phyloP scores from a whole-genome alignment of 2,797 vertebrate species.

The Bufotes viridis region DNA sequence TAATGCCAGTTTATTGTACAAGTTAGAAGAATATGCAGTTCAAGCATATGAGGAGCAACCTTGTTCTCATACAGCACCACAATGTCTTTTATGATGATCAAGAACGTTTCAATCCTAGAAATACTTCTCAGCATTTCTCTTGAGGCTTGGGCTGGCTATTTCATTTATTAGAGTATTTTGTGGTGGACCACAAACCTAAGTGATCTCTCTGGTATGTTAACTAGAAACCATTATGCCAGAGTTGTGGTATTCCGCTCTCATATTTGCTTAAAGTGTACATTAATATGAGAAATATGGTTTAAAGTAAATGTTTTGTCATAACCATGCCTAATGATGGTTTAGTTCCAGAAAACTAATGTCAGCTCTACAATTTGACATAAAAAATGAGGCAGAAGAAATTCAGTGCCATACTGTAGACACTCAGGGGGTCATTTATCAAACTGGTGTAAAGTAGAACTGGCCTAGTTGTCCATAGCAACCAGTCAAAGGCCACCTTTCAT shows the following conservation, averaged over 20 bases:
- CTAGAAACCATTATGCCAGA: not conserved
- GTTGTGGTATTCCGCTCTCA: not conserved
- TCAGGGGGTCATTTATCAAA: no score
- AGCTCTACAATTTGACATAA: no score
- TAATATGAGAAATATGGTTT: not conserved
- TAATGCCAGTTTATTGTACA: slow-evolving; percentile 8
- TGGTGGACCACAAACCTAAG: slow-evolving; percentile 5
- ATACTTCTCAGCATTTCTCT: not conserved
- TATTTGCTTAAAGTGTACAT: not conserved
- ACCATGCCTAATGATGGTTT: not conserved
- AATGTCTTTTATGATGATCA: not conserved
- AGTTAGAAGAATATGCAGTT: not conserved
- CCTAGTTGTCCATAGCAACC: no score
- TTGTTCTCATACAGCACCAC: not conserved
- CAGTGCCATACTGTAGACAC: no score
- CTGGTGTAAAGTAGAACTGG: no score
- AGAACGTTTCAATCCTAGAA: not conserved
- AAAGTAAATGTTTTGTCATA: not conserved
- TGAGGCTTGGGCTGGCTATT: not conserved
- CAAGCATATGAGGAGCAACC: not conserved
- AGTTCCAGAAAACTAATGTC: not conserved
- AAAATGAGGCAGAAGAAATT: no score
- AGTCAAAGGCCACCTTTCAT: no score
- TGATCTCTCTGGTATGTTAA: not conserved
- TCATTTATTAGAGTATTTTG: slow-evolving; percentile 6